A percentile compares a stretch with the other conserved stretches of the same genome.
Evolutionary conservation across 2,888 invertebrate genomes (phyloP).

Genomic region (Syritta pipiens): DNA sequence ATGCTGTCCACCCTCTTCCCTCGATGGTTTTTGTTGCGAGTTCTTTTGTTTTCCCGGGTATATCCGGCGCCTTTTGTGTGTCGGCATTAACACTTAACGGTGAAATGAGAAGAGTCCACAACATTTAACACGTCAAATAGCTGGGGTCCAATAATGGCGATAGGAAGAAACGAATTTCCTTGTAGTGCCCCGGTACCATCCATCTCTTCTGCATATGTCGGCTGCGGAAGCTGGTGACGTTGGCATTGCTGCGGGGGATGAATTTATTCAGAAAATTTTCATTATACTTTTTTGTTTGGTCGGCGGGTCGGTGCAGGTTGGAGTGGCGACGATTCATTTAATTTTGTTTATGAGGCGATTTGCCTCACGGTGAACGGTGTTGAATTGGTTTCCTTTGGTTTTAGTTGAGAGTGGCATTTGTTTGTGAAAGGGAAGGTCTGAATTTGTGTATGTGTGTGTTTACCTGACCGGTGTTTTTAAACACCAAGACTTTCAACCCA

Average conservation of each 20-base stretch:
- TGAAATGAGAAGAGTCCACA: slow-evolving; percentile 53
- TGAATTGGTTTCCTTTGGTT: too few relatives aligned
- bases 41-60: slow-evolving; percentile 31
- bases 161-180: slow-evolving; percentile 42
- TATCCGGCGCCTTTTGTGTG: slow-evolving; percentile 38
- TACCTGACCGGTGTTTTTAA: too few relatives aligned
- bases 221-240: neutral
- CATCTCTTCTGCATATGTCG: slow-evolving; percentile 33
- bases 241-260: neutral
- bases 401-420: too few relatives aligned
- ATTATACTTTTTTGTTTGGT: slow-evolving; percentile 36
- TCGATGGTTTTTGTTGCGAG: slow-evolving; percentile 17
- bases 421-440: too few relatives aligned
- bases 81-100: slow-evolving; percentile 42
- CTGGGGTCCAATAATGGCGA: slow-evolving; percentile 41
- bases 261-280: slow-evolving; percentile 43
- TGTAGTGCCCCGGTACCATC: slow-evolving; percentile 26
- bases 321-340: slow-evolving; percentile 1
- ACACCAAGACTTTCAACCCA: too few relatives aligned
- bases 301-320: neutral
- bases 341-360: slow-evolving; percentile 20
- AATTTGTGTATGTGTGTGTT: too few relatives aligned
- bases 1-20: neutral
- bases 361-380: too few relatives aligned
- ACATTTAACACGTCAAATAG: slow-evolving; percentile 54